phyloP scores from a whole-genome alignment of 2,113 vertebrate species.

The Taurulus bubalis region DNA sequence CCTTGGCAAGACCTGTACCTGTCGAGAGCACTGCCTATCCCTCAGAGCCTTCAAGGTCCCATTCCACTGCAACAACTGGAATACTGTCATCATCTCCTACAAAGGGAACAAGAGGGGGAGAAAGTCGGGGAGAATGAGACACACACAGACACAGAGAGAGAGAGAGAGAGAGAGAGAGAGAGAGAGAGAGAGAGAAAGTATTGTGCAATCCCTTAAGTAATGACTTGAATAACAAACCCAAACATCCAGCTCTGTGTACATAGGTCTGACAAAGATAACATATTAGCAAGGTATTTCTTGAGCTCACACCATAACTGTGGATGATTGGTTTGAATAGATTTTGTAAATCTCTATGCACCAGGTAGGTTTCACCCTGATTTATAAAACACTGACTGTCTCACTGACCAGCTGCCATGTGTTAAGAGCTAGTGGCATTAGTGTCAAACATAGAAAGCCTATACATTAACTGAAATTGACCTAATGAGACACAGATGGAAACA shows the following conservation, averaged over 20 bases:
- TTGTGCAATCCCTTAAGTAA: background rate
- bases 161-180: background rate
- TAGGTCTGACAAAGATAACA: slow-evolving; percentile 30
- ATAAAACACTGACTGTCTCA: background rate
- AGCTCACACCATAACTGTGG: slow-evolving; percentile 30
- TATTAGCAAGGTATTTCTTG: slow-evolving; percentile 4
- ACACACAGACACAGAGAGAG: background rate
- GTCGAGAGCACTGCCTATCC: slow-evolving; percentile 87
- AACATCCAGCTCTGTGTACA: slow-evolving; percentile 19
- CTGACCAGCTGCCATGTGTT: slow-evolving; percentile 54
- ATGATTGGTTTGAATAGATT: slow-evolving; percentile 48
- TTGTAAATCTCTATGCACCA: slow-evolving; percentile 29
- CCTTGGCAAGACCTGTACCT: slow-evolving; percentile 76
- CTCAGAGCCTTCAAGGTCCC: slow-evolving; percentile 88
- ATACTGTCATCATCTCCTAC: slow-evolving; percentile 91
- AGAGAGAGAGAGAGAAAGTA: slow-evolving; percentile 17
- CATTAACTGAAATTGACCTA: slow-evolving; percentile 36
- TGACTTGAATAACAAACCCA: slow-evolving; percentile 22
- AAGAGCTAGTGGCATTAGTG: slow-evolving; percentile 28
- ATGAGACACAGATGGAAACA: slow-evolving; percentile 49
- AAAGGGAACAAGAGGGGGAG: slow-evolving; percentile 33
- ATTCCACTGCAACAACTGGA: slow-evolving; percentile 92
- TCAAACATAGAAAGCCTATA: slow-evolving; percentile 37
- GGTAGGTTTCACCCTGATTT: slow-evolving; percentile 31
- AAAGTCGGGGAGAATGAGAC: background rate